Base-by-base conservation (phyloP, 37 sponge, comb jelly and placozoan species). In the Hexactinellida sp. region DNA sequence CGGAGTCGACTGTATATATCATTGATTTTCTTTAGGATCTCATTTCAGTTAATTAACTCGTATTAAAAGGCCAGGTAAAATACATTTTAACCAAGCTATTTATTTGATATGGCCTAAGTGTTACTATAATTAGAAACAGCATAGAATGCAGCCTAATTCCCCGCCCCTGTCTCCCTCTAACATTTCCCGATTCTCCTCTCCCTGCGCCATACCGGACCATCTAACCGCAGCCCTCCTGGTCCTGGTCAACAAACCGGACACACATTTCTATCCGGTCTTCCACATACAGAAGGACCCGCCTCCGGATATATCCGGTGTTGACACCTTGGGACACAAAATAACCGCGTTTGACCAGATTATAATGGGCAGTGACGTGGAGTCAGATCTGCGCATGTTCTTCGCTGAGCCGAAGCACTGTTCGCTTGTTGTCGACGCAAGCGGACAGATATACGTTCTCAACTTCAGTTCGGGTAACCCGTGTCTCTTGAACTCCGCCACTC, bases 221-320 rank as follows among this genome's bases (percentile, higher is more conserved):
- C 32, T 21, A 3, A 28, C 76, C 3, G 76, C 76, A 10, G 76
- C 76, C 3, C 3, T 63, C 3, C 76, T 63, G 30, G 76, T 63
- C 19, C 76, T 63, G 25, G 76, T 63, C 19, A 63, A 63, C 76
- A 63, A 63, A 63, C 76, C 76, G 34, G 76, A 63, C 76, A 63
- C 76, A 21, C 76, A 63, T 23, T 63, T 7, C 76, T 63, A 63
- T n/a, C 76, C 76, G 13, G 34, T 63, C 25, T 63, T 63, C 34
- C 76, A 63, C 34, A 23, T 28, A n/a, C 76, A 63, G 76, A 63
- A 63, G 76, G 76, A 63, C 76, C 76, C 76, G 3, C 76, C 76
- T 23, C 76, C 76, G 3, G 76, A 63, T 10, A 7, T 63, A 23
- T n/a, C 28, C 3, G 76, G 3, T n/a, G 13, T 25, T 3, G 76